phyloP scores from a whole-genome alignment of 1,140 invertebrate species.

The Penaeus vannamei region DNA sequence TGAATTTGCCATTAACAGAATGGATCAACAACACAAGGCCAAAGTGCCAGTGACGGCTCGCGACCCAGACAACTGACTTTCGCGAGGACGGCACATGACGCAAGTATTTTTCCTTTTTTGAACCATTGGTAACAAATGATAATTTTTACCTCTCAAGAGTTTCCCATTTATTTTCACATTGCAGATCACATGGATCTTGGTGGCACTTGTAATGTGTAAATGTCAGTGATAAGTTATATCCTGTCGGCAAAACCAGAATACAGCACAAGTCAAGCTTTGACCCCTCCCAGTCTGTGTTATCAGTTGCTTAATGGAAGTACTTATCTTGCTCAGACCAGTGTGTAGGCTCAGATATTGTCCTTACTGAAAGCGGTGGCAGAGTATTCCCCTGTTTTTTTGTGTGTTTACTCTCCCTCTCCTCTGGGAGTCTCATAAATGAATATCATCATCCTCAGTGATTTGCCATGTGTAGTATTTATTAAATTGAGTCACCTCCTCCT shows the following conservation, averaged over 20 bases:
- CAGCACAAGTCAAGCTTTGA: slow-evolving; percentile 8
- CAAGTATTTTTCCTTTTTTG: slow-evolving; percentile 66
- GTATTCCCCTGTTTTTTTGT: slow-evolving; percentile 5
- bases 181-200: slow-evolving; percentile 49
- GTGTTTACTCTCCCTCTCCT: too few relatives aligned
- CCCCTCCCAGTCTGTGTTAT: slow-evolving; percentile 3
- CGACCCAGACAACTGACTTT: slow-evolving; percentile 65
- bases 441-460: too few relatives aligned
- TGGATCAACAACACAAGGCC: slow-evolving; percentile 63
- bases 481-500: too few relatives aligned
- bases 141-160: slow-evolving; percentile 40
- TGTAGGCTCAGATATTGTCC: background rate
- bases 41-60: slow-evolving; percentile 64
- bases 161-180: slow-evolving; percentile 37
- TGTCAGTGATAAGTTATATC: slow-evolving; percentile 7
- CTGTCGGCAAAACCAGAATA: slow-evolving; percentile 59
- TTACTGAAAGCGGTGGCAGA: background rate
- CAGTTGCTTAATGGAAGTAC: too few relatives aligned
- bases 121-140: slow-evolving; percentile 56
- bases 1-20: slow-evolving; percentile 65
- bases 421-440: too few relatives aligned
- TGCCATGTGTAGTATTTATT: too few relatives aligned
- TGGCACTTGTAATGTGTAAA: slow-evolving; percentile 43
- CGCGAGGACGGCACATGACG: slow-evolving; percentile 64
- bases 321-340: too few relatives aligned